Evolutionary conservation across 2,888 invertebrate species (phyloP), one percentile per base, ranked within the genome.

Genomic region (Hemithea aestivaria): DNA sequence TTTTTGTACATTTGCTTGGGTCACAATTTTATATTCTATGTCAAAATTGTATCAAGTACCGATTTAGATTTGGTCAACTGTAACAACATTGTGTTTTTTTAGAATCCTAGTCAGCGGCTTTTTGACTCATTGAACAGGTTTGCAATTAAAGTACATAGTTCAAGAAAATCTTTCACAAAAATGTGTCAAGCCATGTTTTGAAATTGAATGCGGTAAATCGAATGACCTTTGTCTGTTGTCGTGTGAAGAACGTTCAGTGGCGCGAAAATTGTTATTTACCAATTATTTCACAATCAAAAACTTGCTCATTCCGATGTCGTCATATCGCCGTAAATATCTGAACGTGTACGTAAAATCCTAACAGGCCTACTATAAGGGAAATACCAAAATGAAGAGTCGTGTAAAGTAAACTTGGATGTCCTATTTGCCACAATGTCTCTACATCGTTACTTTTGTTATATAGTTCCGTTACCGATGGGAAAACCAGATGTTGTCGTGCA

Each of bases 221-320:
- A 55, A 58, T 55, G 69, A 65, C 72, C 70, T 75, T 68, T 64
- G 60, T 54, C 53, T 51, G 52, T 53, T 55, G 56, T 58, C 56
- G 56, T 58, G 48, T 60, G 63, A 68, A 62, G 61, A 69, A 62
- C 61, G 58, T 58, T 53, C 55, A 62, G 49, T 55, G 62, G 55
- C 58, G 73, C 67, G 66, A 73, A 72, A 67, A 61, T 59, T 60
- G 62, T 63, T 69, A 64, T 73, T 71, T 68, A 70, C 64, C 59
- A 62, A 65, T 66, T 65, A 69, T 76, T 73, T 74, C 65, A 62
- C 68, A 73, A 75, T 62, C 47, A 45, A 40, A 63, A 68, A 68
- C 67, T 64, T 59, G 69, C 64, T 62, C 58, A 56, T 51, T 53
- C 55, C 39, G 45, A 61, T 66, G 56, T 68, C 60, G 58, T 64